Evolutionary conservation across 1,140 invertebrate species (phyloP), one percentile per base, ranked within the genome.

Genomic region (Bombus soroeensis): DNA sequence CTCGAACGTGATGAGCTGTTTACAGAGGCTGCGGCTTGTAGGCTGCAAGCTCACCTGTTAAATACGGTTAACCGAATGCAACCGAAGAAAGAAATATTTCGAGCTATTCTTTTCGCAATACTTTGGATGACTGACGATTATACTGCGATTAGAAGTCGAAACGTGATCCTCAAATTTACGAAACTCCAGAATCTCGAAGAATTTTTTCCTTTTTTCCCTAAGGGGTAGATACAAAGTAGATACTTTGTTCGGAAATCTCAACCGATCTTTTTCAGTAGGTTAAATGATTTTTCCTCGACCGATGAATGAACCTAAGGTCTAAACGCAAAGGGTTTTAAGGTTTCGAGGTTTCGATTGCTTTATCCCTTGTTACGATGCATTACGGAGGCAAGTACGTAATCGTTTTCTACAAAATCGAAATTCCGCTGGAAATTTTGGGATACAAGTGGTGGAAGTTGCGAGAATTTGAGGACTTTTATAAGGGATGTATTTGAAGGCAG

Each of bases 1-100:
- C 82, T 66, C 77, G 34, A 57, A 43, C 39, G n/a, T 72, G 72
- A 62, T 53, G 78, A 81, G 77, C 68, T 80, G 78, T 68, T 88
- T 77, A 66, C 81, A 39, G 59, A 70, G 37, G 71, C 59, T 74
- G 39, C 53, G 41, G 68, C 34, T 70, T 37, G 34, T 28, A 37
- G 39, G 64, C 37, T 71, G 64, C 25, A 59, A 71, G 37, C 5
- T 25, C 53, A 12, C 8, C 37, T 28, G 41, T 47, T 5, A 73
- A 47, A 41, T 41, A 73, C 25, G 15, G 8, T 32, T 74, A 47
- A 47, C 41, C n/a, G n/a, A 47, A 32, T n/a, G 41, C 3, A 32
- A 15, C 22, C 18, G 41, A n/a, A 62, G 28, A n/a, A 62, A 62
- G 5, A 53, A 62, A 62, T n/a, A 28, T n/a, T 12, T 28, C 0